Evolutionary conservation across 2,113 vertebrate species (phyloP), one percentile per base, ranked within the genome.

Genomic region (Cichladusa arquata): DNA sequence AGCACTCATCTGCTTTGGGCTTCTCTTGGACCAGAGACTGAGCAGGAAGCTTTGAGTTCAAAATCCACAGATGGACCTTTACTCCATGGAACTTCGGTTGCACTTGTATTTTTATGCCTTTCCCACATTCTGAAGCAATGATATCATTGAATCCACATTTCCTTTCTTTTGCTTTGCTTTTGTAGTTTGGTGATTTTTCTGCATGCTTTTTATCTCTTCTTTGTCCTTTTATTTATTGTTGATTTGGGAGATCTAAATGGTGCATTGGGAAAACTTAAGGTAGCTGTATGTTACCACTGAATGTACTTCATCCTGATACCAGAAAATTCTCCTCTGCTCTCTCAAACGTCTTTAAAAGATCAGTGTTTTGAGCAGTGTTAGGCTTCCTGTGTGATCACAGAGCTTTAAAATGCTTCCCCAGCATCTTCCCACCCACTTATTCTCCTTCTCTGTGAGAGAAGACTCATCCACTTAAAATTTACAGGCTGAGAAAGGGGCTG

Each of bases 141-240:
- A 28, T 19, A 57, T 3, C 0, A 3, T 10, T 3, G 40, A 73
- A 70, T 50, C 5, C 2, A 1, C 14, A 18, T 83, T 73, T 45
- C 20, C 25, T 47, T 88, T 67, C 17, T 90, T 79, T 69, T 57
- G 10, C 7, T 54, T 81, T 79, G 29, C 3, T 12, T 67, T 33
- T 84, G 18, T 84, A 40, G 8, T 44, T 79, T 72, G 51, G 19
- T n/a, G 33, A 28, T 44, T 86, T 93, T 38, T 84, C 71, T 65
- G 17, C 6, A 8, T 40, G 17, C 9, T 64, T 87, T 89, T 85
- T 42, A 40, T 19, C 8, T 10, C 14, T 80, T n/a, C 24, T 64
- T 87, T 73, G 9, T 15, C 24, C 26, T 81, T 66, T 31, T 44
- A 53, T 74, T 60, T 67, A 33, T 60, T 34, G 14, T 53, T 86